These are phyloP conservation scores for Ferdinandea cuprea DNA, from an alignment of 2,888 invertebrate species.

Conservation along the genomic window DNA sequence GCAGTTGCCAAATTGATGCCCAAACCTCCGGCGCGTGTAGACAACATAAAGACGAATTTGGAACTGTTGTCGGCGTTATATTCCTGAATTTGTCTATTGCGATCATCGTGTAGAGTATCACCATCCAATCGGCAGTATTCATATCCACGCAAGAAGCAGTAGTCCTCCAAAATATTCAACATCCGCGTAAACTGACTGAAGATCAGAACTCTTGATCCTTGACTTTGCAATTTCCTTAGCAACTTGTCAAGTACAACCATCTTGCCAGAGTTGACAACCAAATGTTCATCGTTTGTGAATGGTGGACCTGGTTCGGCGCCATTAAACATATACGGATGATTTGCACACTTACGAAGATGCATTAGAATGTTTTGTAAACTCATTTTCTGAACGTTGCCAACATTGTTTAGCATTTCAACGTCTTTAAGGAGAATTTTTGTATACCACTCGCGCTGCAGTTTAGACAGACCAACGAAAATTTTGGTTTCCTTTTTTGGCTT, in stretches of 20 bases:
- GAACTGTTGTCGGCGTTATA: conserved; percentile 94
- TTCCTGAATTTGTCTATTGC: conserved; percentile 97
- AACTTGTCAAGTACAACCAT: conserved; percentile 97
- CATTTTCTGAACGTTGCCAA: conserved; percentile 98
- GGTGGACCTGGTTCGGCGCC: conserved; percentile 99
- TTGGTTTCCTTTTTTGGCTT: conserved; percentile 99
- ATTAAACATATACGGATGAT: conserved; percentile 99
- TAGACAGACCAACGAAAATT: conserved; percentile 97
- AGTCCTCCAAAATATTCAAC: conserved; percentile 98
- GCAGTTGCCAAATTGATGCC: conserved; percentile 99
- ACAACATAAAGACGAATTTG: conserved; percentile 99
- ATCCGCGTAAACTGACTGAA: conserved; percentile 99
- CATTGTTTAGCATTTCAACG: conserved; percentile 98
- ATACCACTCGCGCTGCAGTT: conserved; percentile 99
- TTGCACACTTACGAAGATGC: conserved; percentile 99
- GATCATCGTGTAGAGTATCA: conserved; percentile 98
- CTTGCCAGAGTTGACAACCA: conserved; percentile 98
- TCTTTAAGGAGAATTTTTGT: conserved; percentile 99
- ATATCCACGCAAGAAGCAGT: conserved; percentile 93
- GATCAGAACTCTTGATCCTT: conserved; percentile 95
- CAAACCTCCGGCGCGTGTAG: conserved; percentile 98
- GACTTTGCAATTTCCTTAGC: conserved; percentile 93
- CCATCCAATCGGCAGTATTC: conserved; percentile 97
- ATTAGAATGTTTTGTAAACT: conserved; percentile 98
- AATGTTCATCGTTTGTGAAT: conserved; percentile 97